These are phyloP conservation scores for Samia ricini DNA, from an alignment of 1,140 invertebrate genomes.

Conservation along the genomic window DNA sequence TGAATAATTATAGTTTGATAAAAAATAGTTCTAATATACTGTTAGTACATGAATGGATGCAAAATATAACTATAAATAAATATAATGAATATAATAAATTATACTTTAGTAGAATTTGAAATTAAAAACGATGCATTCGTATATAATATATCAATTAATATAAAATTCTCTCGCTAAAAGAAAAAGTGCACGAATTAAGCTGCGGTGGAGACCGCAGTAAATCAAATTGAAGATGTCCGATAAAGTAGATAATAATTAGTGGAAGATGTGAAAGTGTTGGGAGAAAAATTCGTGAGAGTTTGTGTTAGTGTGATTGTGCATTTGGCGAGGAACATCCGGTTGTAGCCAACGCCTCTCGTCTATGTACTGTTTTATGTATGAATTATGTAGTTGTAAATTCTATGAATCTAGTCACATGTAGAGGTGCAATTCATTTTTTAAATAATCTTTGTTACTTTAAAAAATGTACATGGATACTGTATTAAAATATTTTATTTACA, in stretches of 20 bases:
- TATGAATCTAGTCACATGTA: not conserved
- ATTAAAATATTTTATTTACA: no score
- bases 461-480: no score
- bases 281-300: slow-evolving; percentile 77
- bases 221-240: slow-evolving; percentile 77
- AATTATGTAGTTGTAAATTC: not conserved
- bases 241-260: slow-evolving; percentile 78
- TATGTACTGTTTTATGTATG: not conserved
- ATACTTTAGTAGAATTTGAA: not conserved
- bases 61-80: no score
- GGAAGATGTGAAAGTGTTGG: slow-evolving; percentile 76
- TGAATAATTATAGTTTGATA: not conserved
- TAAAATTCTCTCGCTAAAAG: slow-evolving; percentile 56
- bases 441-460: no score
- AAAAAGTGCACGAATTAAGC: slow-evolving; percentile 72
- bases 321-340: slow-evolving; percentile 69
- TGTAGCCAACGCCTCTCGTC: slow-evolving; percentile 30
- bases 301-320: slow-evolving; percentile 75
- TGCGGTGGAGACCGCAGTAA: slow-evolving; percentile 67
- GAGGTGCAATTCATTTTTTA: no score
- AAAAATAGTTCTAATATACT: not conserved
- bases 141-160: not conserved
- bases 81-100: no score
- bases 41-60: not conserved
- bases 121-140: no score